Base-by-base conservation (phyloP, 2,113 vertebrate genomes). In the Oreamnos americanus region DNA sequence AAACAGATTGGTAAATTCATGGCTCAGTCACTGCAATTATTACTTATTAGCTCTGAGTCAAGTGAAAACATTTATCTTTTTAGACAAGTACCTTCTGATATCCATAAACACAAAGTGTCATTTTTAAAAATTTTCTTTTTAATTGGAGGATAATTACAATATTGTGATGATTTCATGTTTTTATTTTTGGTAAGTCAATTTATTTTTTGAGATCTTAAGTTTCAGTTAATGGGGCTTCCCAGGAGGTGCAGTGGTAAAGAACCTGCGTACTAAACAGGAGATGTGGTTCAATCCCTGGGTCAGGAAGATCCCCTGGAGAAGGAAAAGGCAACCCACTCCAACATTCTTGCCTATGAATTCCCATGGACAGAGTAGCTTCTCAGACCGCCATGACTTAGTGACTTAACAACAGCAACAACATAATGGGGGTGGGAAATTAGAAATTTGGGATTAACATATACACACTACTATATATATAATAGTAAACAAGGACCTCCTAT, bases 191-290 rank as follows among this genome's bases (percentile, higher is more conserved):
- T 81, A 78, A n/a, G 14, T 62, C 43, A 51, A 45, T 89, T 87
- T 93, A 85, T 28, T 95, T 96, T 90, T 82, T 47, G 30, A 62
- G 82, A 62, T 58, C n/a, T 71, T 23, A 39, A 39, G n/a, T 71
- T 71, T 71, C 67, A 71, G 23, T 39, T 36, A 39, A 23, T 6
- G 19, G n/a, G n/a, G 19, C n/a, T 71, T 71, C n/a, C n/a, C 67
- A 71, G 67, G n/a, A 71, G 67, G 67, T 0, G 0, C 5, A 71
- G 67, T 71, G 67, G 67, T 71, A 71, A 71, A 71, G n/a, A 39
- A 71, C 12, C 67, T 71, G n/a, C 1, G 2, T 74, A 39, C 21
- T 23, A 39, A 74, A 36, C 67, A 39, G 36, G 36, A 74, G 5
- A 74, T 25, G 67, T 25, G 67, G 67, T 74, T 74, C 67, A 74